Evolutionary conservation across 2,797 vertebrate species (phyloP).

Genomic region (Aulostomus chinensis): DNA sequence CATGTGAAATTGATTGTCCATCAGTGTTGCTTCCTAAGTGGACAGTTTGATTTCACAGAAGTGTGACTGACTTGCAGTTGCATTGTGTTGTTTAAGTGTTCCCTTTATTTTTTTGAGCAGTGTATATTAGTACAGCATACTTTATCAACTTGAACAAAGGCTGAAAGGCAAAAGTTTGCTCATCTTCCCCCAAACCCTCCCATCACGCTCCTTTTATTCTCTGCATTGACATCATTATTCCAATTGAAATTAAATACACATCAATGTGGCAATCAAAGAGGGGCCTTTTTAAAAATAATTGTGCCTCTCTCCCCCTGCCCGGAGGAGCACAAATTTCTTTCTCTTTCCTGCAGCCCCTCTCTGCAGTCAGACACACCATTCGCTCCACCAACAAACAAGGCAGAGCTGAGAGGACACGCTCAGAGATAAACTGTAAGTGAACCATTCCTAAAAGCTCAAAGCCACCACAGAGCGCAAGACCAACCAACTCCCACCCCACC

Average conservation of each 20-base stretch:
- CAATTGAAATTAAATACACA: constrained; percentile 52
- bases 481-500: neutral
- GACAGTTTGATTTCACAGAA: no score
- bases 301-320: constrained; percentile 63
- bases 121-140: constrained; percentile 19
- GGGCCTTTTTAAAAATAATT: constrained; percentile 67
- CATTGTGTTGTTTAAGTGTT: no score
- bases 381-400: constrained; percentile 90
- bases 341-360: constrained; percentile 80
- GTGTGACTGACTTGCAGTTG: no score
- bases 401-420: constrained; percentile 90
- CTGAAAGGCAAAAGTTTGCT: constrained; percentile 14
- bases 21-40: no score
- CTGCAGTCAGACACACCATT: constrained; percentile 93
- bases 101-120: no score
- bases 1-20: no score
- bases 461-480: constrained; percentile 1
- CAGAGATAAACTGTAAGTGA: constrained; percentile 95
- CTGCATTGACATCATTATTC: constrained; percentile 52
- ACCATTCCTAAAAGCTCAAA: neutral
- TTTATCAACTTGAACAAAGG: constrained; percentile 12
- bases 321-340: constrained; percentile 60
- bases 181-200: constrained; percentile 5
- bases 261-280: constrained; percentile 66
- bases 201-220: constrained; percentile 13